Percentiles rank a stretch among this genome's conserved stretches.
Evolutionary conservation across 2,797 vertebrate genomes (phyloP).

Genomic region (Sphenodon punctatus): DNA sequence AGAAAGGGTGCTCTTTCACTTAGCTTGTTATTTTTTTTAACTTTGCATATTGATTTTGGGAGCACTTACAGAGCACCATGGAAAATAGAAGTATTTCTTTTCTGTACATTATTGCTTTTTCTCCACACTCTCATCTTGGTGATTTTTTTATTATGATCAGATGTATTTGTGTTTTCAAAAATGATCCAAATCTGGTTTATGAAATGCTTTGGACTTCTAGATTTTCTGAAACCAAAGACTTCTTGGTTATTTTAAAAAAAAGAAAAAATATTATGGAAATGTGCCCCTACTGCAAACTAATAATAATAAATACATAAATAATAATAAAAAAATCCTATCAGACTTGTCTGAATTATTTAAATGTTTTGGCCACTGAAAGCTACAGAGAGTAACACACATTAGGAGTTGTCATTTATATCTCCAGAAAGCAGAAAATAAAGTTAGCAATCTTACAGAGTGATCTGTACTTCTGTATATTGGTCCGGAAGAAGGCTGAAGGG

Average conservation of each 20-base stretch:
- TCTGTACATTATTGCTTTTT: too few species aligned
- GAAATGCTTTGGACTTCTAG: too few species aligned
- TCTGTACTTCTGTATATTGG: constrained; percentile 24
- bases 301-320: not conserved
- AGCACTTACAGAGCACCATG: not conserved
- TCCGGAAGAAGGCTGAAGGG: constrained; percentile 34
- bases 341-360: not conserved
- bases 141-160: too few species aligned
- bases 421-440: constrained; percentile 4
- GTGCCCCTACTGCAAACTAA: not conserved
- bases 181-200: too few species aligned
- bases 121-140: too few species aligned
- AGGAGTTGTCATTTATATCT: constrained; percentile 15
- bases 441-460: constrained; percentile 43
- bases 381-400: not conserved
- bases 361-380: not conserved
- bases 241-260: too few species aligned
- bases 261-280: not conserved
- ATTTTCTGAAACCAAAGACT: not conserved
- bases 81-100: too few species aligned
- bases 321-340: too few species aligned
- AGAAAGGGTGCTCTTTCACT: constrained; percentile 21
- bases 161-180: too few species aligned
- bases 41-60: not conserved
- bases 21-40: constrained; percentile 10